phyloP scores from a whole-genome alignment of 2,113 vertebrate genomes.

The Nerophis lumbriciformis region DNA sequence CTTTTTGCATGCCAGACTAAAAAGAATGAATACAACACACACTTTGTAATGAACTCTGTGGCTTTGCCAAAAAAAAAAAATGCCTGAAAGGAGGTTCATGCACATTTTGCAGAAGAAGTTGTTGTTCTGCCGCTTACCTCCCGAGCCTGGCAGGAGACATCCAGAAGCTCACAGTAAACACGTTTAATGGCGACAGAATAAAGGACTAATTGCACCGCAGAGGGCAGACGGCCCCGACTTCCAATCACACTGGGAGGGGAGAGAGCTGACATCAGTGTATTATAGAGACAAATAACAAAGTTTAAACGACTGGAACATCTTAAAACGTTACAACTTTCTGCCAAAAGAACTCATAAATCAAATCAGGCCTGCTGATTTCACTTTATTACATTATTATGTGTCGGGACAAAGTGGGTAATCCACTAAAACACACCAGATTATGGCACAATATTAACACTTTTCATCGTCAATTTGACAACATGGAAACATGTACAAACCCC shows the following conservation, averaged over 20 bases:
- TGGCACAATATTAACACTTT: background rate
- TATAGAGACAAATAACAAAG: background rate
- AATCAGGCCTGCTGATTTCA: background rate
- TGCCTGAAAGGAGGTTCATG: background rate
- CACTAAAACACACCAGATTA: constrained; percentile 56
- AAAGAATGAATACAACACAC: background rate
- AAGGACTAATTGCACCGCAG: constrained; percentile 3
- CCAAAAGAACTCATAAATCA: background rate
- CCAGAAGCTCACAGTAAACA: constrained; percentile 9
- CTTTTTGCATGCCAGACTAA: background rate
- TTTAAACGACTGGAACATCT: background rate
- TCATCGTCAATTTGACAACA: constrained; percentile 4
- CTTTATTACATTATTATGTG: background rate
- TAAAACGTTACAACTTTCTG: background rate
- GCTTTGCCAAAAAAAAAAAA: background rate
- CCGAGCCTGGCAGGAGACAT: constrained; percentile 28
- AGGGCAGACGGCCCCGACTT: background rate
- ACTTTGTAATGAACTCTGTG: constrained; percentile 4
- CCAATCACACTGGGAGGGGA: background rate
- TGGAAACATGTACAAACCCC: too few relatives aligned
- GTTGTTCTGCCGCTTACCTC: constrained; percentile 29
- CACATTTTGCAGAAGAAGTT: background rate
- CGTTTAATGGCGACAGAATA: background rate
- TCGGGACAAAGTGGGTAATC: constrained; percentile 51
- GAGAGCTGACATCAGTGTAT: background rate